These are phyloP conservation scores for Rhagophthalmus giganteus DNA, from an alignment of 2,888 invertebrate species.

Conservation along the genomic window DNA sequence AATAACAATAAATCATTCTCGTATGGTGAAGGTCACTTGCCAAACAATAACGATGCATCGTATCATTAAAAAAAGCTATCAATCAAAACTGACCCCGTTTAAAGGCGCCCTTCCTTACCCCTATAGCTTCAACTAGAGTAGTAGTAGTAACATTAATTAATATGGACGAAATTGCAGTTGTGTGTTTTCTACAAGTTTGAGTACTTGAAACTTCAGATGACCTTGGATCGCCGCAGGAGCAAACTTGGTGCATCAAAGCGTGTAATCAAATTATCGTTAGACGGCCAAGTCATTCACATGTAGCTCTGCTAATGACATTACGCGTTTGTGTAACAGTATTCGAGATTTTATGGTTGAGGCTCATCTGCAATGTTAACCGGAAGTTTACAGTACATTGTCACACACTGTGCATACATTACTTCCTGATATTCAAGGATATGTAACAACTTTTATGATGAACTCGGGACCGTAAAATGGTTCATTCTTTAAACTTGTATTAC, in stretches of 20 bases:
- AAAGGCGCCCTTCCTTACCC: no score
- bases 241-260: conserved; percentile 10
- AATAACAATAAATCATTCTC: no score
- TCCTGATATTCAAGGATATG: conserved; percentile 30
- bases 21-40: no score
- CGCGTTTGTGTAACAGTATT: conserved; percentile 35
- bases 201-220: conserved; percentile 11
- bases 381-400: conserved; percentile 29
- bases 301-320: conserved; percentile 31
- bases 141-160: no score
- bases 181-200: no score
- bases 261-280: conserved; percentile 34
- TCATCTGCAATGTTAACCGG: conserved; percentile 26
- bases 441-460: conserved; percentile 17
- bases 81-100: no score
- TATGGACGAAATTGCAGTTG: no score
- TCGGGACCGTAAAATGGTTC: conserved; percentile 15
- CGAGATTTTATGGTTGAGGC: conserved; percentile 16
- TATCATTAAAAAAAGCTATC: no score
- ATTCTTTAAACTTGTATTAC: no score
- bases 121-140: no score
- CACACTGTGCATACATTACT: conserved; percentile 29
- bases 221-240: conserved; percentile 13
- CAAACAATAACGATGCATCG: no score
- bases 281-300: conserved; percentile 33